Conservation (phyloP, 2,113 vertebrate species). For the Gadus chalcogrammus region DNA sequence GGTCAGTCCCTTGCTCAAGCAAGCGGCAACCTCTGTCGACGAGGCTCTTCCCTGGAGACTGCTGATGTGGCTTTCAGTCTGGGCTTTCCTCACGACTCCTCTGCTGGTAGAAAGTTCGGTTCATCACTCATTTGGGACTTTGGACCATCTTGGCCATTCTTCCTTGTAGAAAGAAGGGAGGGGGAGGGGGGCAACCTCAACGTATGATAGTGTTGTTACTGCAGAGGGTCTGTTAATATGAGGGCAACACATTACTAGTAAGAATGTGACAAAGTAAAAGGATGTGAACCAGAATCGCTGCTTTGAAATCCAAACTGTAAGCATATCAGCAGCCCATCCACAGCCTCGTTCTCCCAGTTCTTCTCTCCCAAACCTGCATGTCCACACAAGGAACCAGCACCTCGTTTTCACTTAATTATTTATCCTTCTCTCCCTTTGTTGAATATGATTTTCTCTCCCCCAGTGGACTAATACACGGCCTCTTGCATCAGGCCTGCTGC, state of each 20-base stretch:
- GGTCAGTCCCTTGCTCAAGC: slow-evolving; percentile 48
- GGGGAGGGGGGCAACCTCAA: too few species aligned
- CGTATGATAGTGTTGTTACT: too few species aligned
- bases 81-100: slow-evolving; percentile 11
- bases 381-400: slow-evolving; percentile 45
- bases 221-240: too few species aligned
- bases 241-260: too few species aligned
- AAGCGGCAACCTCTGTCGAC: slow-evolving; percentile 41
- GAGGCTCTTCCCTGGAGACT: slow-evolving; percentile 54
- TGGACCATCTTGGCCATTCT: too few species aligned
- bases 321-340: slow-evolving; percentile 67
- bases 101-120: too few species aligned
- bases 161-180: too few species aligned
- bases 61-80: slow-evolving; percentile 62
- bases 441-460: slow-evolving; percentile 24
- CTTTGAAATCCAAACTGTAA: slow-evolving; percentile 17
- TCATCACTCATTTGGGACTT: too few species aligned
- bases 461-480: slow-evolving; percentile 75
- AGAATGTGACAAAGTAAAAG: too few species aligned
- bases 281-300: not conserved
- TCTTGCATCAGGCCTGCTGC: slow-evolving; percentile 63
- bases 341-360: slow-evolving; percentile 51
- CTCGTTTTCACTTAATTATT: slow-evolving; percentile 52
- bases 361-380: slow-evolving; percentile 75
- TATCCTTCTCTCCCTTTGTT: slow-evolving; percentile 35